Evolutionary conservation across 2,113 vertebrate species (phyloP).

Genomic region (Clarias magur): DNA sequence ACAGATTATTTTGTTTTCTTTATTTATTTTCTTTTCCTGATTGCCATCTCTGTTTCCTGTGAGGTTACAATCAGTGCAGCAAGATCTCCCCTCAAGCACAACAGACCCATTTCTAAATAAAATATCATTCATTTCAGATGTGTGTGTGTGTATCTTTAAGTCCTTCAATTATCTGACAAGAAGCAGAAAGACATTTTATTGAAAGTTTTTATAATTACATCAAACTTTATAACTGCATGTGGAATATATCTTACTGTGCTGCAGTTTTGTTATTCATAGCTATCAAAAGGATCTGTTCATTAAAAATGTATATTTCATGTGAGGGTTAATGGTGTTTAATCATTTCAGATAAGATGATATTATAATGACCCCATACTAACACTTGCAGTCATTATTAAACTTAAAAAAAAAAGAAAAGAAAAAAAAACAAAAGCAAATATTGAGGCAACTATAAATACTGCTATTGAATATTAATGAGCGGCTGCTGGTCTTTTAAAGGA

Average conservation of each 20-base stretch:
- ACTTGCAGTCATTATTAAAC: neutral
- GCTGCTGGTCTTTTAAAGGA: neutral
- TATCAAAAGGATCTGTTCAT: neutral
- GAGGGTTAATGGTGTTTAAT: neutral
- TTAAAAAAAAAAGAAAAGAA: neutral
- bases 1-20: neutral
- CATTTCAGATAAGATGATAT: neutral
- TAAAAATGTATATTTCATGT: neutral
- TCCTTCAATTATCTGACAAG: neutral
- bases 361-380: neutral
- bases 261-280: neutral
- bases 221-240: neutral
- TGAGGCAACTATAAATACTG: neutral
- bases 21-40: neutral
- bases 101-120: neutral
- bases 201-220: neutral
- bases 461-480: constrained; percentile 3
- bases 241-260: neutral
- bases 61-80: neutral
- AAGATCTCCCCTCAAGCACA: neutral
- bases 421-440: neutral
- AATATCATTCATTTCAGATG: neutral
- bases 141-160: neutral
- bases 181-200: neutral
- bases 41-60: neutral